Percentiles rank a stretch among this genome's conserved stretches.
phyloP scores from a whole-genome alignment of 2,888 invertebrate genomes.

The Oscheius sp. region DNA sequence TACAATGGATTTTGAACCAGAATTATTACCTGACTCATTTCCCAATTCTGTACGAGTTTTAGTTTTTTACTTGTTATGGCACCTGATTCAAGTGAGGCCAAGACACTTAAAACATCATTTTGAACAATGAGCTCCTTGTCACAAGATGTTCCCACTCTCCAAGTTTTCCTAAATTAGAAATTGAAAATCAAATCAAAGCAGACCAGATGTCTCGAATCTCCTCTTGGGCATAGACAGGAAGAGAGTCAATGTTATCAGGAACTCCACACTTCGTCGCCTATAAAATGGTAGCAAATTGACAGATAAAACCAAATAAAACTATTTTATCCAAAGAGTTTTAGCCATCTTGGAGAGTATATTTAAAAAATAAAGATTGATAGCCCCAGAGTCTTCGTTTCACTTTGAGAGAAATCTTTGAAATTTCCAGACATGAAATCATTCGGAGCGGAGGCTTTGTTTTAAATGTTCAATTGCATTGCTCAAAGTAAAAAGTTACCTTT shows the following conservation, averaged over 20 bases:
- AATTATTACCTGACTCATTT: conserved; percentile 6
- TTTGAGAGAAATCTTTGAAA: too few relatives aligned
- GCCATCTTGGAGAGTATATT: too few relatives aligned
- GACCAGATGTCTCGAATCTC: conserved; percentile 65
- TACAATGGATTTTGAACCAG: conserved; percentile 1
- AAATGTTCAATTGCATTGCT: too few relatives aligned
- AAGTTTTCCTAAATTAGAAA: conserved; percentile 54
- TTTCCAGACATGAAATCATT: too few relatives aligned
- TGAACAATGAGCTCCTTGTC: conserved; percentile 59
- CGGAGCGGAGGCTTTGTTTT: not conserved
- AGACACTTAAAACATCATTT: conserved; percentile 54
- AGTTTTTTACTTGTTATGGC: not conserved
- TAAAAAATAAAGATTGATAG: too few relatives aligned
- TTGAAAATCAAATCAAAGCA: not conserved
- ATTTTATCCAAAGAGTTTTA: too few relatives aligned
- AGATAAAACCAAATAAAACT: too few relatives aligned
- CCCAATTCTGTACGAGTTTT: not conserved
- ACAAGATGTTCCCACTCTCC: conserved; percentile 59
- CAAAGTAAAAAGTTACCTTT: conserved; percentile 2
- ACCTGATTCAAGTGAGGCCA: conserved; percentile 18
- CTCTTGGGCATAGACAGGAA: conserved; percentile 66
- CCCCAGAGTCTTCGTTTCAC: too few relatives aligned
- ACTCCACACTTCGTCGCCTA: conserved; percentile 48
- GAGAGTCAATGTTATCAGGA: conserved; percentile 50
- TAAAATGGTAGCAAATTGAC: too few relatives aligned